phyloP scores from a whole-genome alignment of 1,140 invertebrate genomes.

The Pollicipes pollicipes region DNA sequence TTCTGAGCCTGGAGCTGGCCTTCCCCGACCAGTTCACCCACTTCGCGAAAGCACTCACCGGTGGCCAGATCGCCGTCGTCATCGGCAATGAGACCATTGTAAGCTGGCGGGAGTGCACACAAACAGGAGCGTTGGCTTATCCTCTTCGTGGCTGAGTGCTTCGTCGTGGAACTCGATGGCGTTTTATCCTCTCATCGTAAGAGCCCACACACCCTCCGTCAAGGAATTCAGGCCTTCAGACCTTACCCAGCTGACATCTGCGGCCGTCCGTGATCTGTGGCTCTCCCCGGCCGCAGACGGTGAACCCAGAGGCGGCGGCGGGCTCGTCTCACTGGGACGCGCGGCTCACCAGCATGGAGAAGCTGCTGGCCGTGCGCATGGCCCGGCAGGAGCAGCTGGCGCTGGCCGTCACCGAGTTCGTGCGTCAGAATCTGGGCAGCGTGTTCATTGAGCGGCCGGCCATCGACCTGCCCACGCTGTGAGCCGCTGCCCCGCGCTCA shows the following conservation, averaged over 20 bases:
- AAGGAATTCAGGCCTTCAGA: no score
- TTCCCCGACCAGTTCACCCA: neutral
- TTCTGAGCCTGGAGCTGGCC: conserved; percentile 36
- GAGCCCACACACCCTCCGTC: no score
- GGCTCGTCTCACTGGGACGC: neutral
- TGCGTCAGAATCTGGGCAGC: conserved; percentile 37
- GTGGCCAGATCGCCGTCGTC: conserved; percentile 23
- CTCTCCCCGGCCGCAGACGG: neutral
- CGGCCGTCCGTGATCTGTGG: no score
- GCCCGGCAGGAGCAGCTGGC: conserved; percentile 33
- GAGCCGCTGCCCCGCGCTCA: no score
- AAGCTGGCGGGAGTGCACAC: no score
- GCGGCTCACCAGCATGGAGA: neutral
- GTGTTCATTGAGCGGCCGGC: conserved; percentile 75
- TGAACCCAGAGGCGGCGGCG: neutral
- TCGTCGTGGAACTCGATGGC: no score
- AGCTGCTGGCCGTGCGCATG: conserved; percentile 22
- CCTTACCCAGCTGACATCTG: no score
- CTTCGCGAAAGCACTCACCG: neutral
- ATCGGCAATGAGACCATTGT: neutral
- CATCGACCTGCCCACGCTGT: conserved; percentile 37
- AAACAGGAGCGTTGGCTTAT: neutral
- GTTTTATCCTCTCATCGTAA: no score
- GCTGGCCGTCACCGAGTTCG: conserved; percentile 27
- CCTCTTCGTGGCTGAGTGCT: neutral